These are phyloP conservation scores for Halcyon malimbica DNA, from an alignment of 2,113 vertebrate species.

Conservation along the genomic window DNA sequence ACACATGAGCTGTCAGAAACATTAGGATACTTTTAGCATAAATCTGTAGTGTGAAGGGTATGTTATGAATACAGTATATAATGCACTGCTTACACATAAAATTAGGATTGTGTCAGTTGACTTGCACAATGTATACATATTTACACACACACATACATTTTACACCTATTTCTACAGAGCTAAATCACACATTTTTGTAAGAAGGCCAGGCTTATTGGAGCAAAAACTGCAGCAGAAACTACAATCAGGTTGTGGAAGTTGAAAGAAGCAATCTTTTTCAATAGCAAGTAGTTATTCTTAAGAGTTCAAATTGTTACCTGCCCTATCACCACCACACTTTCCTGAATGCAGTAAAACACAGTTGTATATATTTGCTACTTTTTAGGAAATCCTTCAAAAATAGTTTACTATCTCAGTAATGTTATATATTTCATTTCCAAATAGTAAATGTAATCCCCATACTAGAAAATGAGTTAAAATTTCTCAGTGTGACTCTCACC, in stretches of 20 bases:
- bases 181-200: not conserved
- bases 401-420: not conserved
- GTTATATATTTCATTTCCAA: not conserved
- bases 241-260: not conserved
- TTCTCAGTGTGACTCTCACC: not conserved
- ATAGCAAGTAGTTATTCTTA: not conserved
- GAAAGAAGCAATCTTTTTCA: not conserved
- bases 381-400: conserved; percentile 5
- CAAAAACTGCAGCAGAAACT: not conserved
- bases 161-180: not conserved
- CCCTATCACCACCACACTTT: not conserved
- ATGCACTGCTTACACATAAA: conserved; percentile 58
- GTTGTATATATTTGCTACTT: not conserved
- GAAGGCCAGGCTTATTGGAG: not conserved
- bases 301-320: not conserved
- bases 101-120: not conserved
- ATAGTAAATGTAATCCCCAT: not conserved
- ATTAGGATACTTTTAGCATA: conserved; percentile 90
- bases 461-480: not conserved
- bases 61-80: conserved; percentile 72
- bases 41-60: conserved; percentile 83
- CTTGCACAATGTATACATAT: not conserved
- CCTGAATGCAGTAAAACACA: not conserved
- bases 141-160: not conserved
- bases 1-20: conserved; percentile 89